Evolutionary conservation across 2,888 invertebrate genomes (phyloP).

Genomic region (Elaeidobius kamerunicus): DNA sequence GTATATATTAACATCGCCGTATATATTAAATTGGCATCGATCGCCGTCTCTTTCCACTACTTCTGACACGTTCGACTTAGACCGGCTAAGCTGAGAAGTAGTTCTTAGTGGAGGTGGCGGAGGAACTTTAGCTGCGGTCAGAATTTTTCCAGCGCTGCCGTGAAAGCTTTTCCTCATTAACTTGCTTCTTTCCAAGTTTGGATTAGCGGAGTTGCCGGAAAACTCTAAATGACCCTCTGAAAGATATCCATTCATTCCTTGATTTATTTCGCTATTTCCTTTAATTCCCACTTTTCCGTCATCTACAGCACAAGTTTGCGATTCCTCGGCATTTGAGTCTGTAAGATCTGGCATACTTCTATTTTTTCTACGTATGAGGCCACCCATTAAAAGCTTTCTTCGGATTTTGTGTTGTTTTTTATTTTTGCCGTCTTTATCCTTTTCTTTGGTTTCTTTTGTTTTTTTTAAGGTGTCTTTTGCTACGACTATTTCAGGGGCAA

Average conservation of each 20-base stretch:
- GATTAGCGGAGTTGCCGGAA: constrained; percentile 64
- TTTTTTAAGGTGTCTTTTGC: constrained; percentile 42
- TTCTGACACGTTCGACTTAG: constrained; percentile 55
- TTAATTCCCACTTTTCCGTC: constrained; percentile 72
- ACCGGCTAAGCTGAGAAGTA: constrained; percentile 76
- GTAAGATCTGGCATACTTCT: constrained; percentile 89
- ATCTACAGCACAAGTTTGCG: constrained; percentile 55
- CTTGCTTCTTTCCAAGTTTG: constrained; percentile 81
- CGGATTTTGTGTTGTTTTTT: constrained; percentile 91
- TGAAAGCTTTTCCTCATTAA: constrained; percentile 88
- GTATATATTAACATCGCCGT: constrained; percentile 49
- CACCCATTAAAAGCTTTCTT: constrained; percentile 84
- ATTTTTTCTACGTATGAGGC: constrained; percentile 82
- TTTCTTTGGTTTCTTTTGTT: constrained; percentile 57
- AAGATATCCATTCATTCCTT: constrained; percentile 70
- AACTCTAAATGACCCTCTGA: constrained; percentile 87
- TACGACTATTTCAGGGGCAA: constrained; percentile 54
- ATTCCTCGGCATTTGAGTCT: constrained; percentile 55
- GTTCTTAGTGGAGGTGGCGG: constrained; percentile 82
- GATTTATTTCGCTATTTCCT: constrained; percentile 43
- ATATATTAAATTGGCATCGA: constrained; percentile 46
- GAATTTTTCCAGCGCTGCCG: constrained; percentile 76
- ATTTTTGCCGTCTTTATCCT: constrained; percentile 65
- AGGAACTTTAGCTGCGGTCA: constrained; percentile 81
- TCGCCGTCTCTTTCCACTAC: constrained; percentile 53